Conservation (phyloP, 2,113 vertebrate genomes). For the Syrrhaptes paradoxus region DNA sequence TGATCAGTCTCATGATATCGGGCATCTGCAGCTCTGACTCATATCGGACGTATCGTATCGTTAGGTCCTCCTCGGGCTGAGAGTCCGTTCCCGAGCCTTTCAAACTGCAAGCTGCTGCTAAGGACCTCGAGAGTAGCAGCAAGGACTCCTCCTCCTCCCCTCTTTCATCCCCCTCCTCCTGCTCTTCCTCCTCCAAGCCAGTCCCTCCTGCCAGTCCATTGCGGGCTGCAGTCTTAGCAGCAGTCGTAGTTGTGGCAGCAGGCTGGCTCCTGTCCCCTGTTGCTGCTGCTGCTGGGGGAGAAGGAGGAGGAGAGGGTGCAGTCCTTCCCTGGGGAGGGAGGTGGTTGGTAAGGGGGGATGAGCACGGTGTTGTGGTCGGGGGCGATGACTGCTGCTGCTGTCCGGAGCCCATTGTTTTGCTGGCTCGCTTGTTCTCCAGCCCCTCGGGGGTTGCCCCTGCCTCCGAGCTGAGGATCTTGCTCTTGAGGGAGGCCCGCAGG, state of each 20-base stretch:
- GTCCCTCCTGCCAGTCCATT: conserved; percentile 77
- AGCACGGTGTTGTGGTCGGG: conserved; percentile 50
- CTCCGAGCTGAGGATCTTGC: conserved; percentile 74
- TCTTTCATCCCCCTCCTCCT: conserved; percentile 67
- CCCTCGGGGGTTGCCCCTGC: conserved; percentile 62
- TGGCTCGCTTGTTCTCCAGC: conserved; percentile 67
- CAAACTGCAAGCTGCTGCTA: conserved; percentile 75
- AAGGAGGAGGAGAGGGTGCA: conserved; percentile 72
- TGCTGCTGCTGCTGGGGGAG: conserved; percentile 11
- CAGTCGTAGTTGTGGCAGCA: conserved; percentile 47
- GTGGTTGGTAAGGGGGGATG: conserved; percentile 50
- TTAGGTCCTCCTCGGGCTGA: conserved; percentile 79
- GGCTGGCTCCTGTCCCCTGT: conserved; percentile 52
- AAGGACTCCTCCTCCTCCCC: conserved; percentile 70
- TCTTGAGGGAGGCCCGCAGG: conserved; percentile 80
- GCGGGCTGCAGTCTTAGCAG: conserved; percentile 72
- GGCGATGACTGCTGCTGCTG: conserved; percentile 59
- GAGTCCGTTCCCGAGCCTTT: conserved; percentile 75
- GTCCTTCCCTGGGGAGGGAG: conserved; percentile 74
- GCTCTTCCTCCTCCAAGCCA: conserved; percentile 63
- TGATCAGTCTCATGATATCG: conserved; percentile 99
- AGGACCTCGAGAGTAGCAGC: conserved; percentile 72
- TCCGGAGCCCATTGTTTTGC: conserved; percentile 73
- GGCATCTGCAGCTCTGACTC: conserved; percentile 99
- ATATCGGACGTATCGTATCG: conserved; percentile 95